phyloP scores from a whole-genome alignment of 92 coral and sea anemone species.

The Phenganax subtilis region DNA sequence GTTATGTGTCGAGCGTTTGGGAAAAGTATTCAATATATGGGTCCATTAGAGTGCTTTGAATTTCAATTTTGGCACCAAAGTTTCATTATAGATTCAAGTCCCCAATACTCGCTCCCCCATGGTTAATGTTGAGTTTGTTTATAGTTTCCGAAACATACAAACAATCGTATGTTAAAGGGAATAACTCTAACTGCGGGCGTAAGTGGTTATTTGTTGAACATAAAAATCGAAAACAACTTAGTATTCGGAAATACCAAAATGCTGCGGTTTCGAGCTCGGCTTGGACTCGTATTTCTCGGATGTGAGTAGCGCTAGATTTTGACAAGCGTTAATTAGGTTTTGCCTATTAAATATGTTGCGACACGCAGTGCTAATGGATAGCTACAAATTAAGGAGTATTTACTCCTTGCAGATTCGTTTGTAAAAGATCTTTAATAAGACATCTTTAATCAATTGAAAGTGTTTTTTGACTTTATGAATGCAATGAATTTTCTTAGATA shows the following conservation, averaged over 20 bases:
- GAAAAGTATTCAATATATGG: neutral
- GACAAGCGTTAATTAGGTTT: neutral
- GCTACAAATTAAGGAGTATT: neutral
- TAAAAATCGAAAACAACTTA: conserved; percentile 7
- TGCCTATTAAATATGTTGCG: neutral
- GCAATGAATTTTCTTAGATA: no score
- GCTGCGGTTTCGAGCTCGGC: neutral
- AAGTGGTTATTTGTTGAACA: conserved; percentile 35
- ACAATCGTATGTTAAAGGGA: conserved; percentile 25
- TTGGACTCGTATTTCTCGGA: neutral
- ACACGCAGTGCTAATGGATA: neutral
- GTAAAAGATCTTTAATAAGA: no score
- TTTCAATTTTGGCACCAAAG: neutral
- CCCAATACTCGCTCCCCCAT: neutral
- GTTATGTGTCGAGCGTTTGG: neutral
- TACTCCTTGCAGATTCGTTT: no score
- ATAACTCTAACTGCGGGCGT: conserved; percentile 24
- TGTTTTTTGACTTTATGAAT: no score
- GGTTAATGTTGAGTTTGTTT: conserved; percentile 22
- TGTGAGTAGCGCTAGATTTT: neutral
- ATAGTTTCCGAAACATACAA: conserved; percentile 9
- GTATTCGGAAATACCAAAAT: conserved; percentile 9
- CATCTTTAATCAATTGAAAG: no score
- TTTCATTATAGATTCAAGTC: neutral
- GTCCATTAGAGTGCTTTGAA: neutral